Base-by-base conservation (phyloP, 2,797 vertebrate species). In the Balearica regulorum region DNA sequence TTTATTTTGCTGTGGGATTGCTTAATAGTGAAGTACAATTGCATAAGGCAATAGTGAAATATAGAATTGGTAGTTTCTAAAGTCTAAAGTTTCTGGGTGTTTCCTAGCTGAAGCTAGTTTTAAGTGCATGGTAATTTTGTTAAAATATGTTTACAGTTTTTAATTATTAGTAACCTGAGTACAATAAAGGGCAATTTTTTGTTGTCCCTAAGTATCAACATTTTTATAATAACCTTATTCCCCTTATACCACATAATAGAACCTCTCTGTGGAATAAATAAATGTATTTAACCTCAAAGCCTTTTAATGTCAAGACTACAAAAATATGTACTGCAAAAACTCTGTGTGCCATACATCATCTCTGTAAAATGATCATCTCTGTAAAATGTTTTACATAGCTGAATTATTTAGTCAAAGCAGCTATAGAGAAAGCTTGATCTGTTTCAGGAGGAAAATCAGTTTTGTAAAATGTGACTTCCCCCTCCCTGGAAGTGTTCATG, bases 321-420 rank as follows among this genome's bases (percentile, higher is more conserved):
- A 78, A 95, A 90, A 90, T 61, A 94, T 29, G 20, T 91, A 53
- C 29, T 71, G 64, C 70, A 37, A 35, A 35, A 82, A 75, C 21
- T 96, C 53, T 88, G 13, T 82, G 41, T 71, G 21, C 53, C 1
- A 0, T 71, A 54, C 4, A 3, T 88, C 25, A 53, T 80, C 48
- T 26, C 51, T 94, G 39, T 70, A 76, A 96, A 95, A 83, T 41
- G 44, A 68, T 88, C 22, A 53, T 78, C 44, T 26, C 51, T 94
- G 35, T 71, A 77, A 96, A 95, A 84, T 37, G 16, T 70, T 97
- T 96, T 97, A 51, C 81, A 53, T 93, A 84, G 46, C 72, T 95
- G 94, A 97, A 94, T 90, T 92, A 94, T 94, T 90, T 94, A 97
- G 93, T 97, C 68, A 96, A 97, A 97, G 24, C 83, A 91, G 10